phyloP scores from a whole-genome alignment of 2,888 invertebrate genomes.

The Ferrisia virgata region DNA sequence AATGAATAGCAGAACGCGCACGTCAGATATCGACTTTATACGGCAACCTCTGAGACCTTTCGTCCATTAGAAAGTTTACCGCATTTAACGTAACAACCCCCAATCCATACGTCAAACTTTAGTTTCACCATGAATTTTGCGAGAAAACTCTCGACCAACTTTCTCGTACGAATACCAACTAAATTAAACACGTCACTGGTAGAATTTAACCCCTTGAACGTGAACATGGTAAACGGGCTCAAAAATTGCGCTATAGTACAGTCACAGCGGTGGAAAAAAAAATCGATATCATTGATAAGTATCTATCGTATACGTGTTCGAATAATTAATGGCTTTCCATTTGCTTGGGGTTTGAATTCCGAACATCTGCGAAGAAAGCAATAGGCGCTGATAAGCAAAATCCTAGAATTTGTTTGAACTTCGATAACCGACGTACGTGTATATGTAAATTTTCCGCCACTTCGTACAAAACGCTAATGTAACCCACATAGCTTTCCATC shows the following conservation, averaged over 20 bases:
- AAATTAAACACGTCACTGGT: neutral
- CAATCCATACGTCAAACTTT: slow-evolving; percentile 17
- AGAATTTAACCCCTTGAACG: neutral
- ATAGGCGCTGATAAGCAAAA: slow-evolving; percentile 27
- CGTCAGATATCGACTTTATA: slow-evolving; percentile 44
- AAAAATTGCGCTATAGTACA: neutral
- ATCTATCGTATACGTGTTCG: neutral
- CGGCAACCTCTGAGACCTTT: slow-evolving; percentile 46
- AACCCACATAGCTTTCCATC: neutral
- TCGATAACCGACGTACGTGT: neutral
- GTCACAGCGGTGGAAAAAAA: neutral
- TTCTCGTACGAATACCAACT: neutral
- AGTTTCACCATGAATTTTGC: neutral
- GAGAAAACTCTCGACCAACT: neutral
- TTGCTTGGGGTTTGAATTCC: neutral
- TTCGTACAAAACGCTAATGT: neutral
- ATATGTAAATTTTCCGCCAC: slow-evolving; percentile 3
- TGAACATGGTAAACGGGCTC: neutral
- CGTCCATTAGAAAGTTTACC: slow-evolving; percentile 44
- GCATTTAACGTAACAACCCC: slow-evolving; percentile 36
- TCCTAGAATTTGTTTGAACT: slow-evolving; percentile 1
- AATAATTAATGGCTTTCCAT: slow-evolving; percentile 29
- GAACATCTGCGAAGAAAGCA: neutral
- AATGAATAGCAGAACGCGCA: slow-evolving; percentile 43
- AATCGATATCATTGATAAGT: slow-evolving; percentile 1